Conservation (phyloP, 1,140 invertebrate genomes). For the Paracyclopina nana region DNA sequence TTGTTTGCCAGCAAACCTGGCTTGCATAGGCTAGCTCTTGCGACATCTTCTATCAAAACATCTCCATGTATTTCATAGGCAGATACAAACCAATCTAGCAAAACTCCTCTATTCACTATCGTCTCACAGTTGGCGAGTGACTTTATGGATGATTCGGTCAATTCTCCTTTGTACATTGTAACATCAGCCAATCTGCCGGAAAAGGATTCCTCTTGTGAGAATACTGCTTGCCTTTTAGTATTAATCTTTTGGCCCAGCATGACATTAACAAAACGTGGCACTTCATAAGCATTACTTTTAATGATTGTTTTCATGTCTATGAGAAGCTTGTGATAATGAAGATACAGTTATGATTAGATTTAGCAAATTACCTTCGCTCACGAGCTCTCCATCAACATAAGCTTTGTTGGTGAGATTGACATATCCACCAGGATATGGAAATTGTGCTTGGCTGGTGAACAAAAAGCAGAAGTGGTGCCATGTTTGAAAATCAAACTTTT, state of each 20-base stretch:
- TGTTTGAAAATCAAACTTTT: not conserved
- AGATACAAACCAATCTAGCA: not conserved
- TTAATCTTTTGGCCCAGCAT: not conserved
- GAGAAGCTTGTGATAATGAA: too few species aligned
- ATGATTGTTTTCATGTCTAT: too few species aligned
- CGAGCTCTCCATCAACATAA: not conserved
- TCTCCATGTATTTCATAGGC: too few species aligned
- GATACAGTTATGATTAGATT: too few species aligned
- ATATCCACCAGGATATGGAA: conserved; percentile 1
- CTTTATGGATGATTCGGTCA: not conserved
- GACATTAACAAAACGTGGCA: too few species aligned
- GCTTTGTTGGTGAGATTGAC: not conserved
- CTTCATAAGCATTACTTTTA: too few species aligned
- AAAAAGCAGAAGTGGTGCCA: not conserved
- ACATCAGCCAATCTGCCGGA: not conserved
- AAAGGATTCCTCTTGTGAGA: not conserved
- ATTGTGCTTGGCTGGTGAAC: not conserved
- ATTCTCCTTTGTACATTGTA: not conserved
- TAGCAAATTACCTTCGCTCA: not conserved
- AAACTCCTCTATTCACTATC: not conserved
- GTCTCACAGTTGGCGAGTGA: not conserved
- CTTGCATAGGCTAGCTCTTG: too few species aligned
- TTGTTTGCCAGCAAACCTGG: too few species aligned
- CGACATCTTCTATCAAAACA: too few species aligned
- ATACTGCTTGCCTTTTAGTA: not conserved